These are phyloP conservation scores for Ammodytes marinus DNA, from an alignment of 2,113 vertebrate genomes.

Conservation along the genomic window DNA sequence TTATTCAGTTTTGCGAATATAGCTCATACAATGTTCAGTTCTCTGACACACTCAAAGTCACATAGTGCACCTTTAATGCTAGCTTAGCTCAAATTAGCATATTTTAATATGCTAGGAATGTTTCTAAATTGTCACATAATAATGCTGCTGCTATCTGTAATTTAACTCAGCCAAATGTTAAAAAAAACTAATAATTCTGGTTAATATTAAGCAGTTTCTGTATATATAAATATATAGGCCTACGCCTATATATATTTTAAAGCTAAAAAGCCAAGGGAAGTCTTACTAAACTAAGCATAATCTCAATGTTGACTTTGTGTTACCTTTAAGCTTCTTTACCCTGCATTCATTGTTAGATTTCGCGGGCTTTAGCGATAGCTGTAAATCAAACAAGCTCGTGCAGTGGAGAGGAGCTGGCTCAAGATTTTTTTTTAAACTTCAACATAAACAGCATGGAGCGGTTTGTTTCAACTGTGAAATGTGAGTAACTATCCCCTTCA, in stretches of 20 bases:
- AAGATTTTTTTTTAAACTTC: rapidly evolving
- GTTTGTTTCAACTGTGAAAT: slow-evolving; percentile 66
- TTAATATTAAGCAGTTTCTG: neutral
- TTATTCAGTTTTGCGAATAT: too few relatives aligned
- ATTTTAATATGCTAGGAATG: neutral
- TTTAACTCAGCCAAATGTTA: neutral
- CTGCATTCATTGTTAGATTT: neutral
- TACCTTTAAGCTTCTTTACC: neutral
- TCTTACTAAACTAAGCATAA: neutral
- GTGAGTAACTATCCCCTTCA: slow-evolving; percentile 53
- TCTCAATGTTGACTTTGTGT: neutral
- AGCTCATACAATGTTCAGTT: too few relatives aligned
- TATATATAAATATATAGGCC: neutral
- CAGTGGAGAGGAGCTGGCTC: neutral
- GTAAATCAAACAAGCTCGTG: neutral
- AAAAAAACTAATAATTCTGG: neutral
- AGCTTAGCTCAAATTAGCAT: neutral
- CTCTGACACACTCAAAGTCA: too few relatives aligned
- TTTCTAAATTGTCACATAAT: neutral
- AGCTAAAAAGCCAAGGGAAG: too few relatives aligned
- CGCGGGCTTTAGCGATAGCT: neutral
- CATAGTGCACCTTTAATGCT: neutral
- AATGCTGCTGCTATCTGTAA: neutral
- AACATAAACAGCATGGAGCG: slow-evolving; percentile 64
- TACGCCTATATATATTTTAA: neutral